Base-by-base conservation (phyloP, 2,888 invertebrate species). In the Lycaena phlaeas region DNA sequence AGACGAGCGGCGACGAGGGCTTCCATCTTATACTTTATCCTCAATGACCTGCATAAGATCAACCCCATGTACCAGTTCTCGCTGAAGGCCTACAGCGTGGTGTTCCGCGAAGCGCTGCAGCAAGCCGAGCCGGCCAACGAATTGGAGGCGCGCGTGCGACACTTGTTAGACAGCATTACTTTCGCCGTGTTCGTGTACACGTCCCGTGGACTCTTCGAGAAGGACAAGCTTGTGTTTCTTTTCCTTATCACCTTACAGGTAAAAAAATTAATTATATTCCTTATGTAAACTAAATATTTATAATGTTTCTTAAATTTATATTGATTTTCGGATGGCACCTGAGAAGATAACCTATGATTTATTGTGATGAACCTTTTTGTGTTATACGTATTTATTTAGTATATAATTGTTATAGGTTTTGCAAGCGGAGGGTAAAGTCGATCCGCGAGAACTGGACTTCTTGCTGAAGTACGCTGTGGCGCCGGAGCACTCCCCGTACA, bases 31-130 rank as follows among this genome's bases (percentile, higher is more conserved):
- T 97, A 97, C 71, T 98, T 98, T 68, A 94, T 97, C 46, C 82
- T 98, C 45, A 97, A 95, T 63, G 97, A 97, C 59, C 74, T 98
- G 37, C 89, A 91, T 76, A 94, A 94, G 72, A 96, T 97, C 57
- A 96, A 97, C 73, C 94, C 94, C 30, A 94, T 98, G 65, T 98
- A 98, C 73, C 96, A 97, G 70, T 97, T 97, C 78, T 97, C 97
- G 0, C 76, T 97, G 42, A 97, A 97, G 74, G 95, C 97, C 0
- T 97, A 96, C 81, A 94, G 92, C 54, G 92, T 93, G 0, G 96
- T 97, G 2, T 97, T 97, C 71, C 92, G 92, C 54, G 93, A 92
- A 51, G 95, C 97, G 0, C 89, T 97, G 31, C 74, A 81, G 10
- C 86, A 84, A 42, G 92, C 96, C 0, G 86, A 87, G 3, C 72